Conservation (phyloP, 2,888 invertebrate species). For the Limnephilus marmoratus region DNA sequence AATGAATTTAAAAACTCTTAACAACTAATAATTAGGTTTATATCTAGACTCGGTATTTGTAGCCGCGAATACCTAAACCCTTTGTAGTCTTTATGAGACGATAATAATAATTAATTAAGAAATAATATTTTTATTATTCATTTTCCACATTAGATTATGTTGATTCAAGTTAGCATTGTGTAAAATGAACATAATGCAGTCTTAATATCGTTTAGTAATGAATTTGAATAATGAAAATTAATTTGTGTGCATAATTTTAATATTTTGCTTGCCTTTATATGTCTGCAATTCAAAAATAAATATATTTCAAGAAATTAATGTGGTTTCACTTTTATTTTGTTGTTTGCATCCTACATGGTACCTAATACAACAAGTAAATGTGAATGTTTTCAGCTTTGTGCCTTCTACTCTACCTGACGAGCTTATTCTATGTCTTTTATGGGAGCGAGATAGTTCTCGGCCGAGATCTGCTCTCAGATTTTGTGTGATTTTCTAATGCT, state of each 20-base stretch:
- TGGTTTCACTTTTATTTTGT: not conserved
- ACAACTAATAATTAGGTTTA: not conserved
- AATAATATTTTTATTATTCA: not conserved
- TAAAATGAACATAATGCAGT: not conserved
- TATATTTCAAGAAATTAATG: not conserved
- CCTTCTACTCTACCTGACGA: too few species aligned
- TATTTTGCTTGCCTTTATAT: constrained; percentile 28
- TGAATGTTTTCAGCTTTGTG: too few species aligned
- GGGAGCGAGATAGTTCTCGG: too few species aligned
- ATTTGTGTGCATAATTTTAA: constrained; percentile 13
- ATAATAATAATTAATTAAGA: not conserved
- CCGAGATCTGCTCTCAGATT: too few species aligned
- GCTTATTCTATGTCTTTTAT: too few species aligned
- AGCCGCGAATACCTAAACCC: not conserved
- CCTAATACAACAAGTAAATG: not conserved
- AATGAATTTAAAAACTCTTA: not conserved
- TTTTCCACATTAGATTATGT: not conserved
- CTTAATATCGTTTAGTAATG: not conserved
- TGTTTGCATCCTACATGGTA: not conserved
- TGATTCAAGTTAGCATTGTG: constrained; percentile 2
- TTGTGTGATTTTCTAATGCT: too few species aligned
- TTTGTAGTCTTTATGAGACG: not conserved
- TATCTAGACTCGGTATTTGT: not conserved
- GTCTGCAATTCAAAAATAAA: constrained; percentile 41
- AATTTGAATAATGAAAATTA: not conserved